phyloP scores from a whole-genome alignment of 2,888 invertebrate genomes.

The Aporophyla lueneburgensis region DNA sequence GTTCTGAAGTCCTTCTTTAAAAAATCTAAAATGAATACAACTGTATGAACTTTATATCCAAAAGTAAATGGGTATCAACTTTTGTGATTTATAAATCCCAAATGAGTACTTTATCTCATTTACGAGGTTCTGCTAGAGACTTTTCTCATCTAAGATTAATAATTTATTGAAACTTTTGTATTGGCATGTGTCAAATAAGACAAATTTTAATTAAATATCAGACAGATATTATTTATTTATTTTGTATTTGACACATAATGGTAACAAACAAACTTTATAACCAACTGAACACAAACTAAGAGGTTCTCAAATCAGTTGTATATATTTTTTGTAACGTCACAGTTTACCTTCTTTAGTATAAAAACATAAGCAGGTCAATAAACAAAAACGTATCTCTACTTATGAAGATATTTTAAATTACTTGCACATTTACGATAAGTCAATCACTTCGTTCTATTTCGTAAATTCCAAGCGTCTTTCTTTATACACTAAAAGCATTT shows the following conservation, averaged over 20 bases:
- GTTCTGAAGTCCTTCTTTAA: slow-evolving; percentile 7
- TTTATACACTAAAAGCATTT: slow-evolving; percentile 7
- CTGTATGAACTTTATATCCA: slow-evolving; percentile 22
- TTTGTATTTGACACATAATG: not conserved
- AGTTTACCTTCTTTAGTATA: not conserved
- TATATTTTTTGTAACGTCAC: not conserved
- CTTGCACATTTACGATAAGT: not conserved
- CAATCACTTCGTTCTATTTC: slow-evolving; percentile 5
- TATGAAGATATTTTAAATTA: not conserved
- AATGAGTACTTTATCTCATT: slow-evolving; percentile 39
- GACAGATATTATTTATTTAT: too few species aligned
- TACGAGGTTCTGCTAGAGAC: slow-evolving; percentile 3
- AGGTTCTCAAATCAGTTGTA: too few species aligned
- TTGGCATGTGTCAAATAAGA: not conserved
- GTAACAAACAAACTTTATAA: not conserved
- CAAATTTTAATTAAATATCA: not conserved
- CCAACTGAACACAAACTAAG: too few species aligned
- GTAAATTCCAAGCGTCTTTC: slow-evolving; percentile 14
- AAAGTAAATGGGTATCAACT: slow-evolving; percentile 39
- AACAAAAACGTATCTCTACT: not conserved
- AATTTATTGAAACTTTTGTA: not conserved
- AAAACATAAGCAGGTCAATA: too few species aligned
- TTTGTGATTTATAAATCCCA: slow-evolving; percentile 54
- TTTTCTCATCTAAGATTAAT: not conserved
- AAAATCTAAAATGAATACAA: slow-evolving; percentile 20